Percentiles rank a stretch among this genome's conserved stretches.
phyloP scores from a whole-genome alignment of 2,797 vertebrate genomes.

The Peromyscus aztecus region DNA sequence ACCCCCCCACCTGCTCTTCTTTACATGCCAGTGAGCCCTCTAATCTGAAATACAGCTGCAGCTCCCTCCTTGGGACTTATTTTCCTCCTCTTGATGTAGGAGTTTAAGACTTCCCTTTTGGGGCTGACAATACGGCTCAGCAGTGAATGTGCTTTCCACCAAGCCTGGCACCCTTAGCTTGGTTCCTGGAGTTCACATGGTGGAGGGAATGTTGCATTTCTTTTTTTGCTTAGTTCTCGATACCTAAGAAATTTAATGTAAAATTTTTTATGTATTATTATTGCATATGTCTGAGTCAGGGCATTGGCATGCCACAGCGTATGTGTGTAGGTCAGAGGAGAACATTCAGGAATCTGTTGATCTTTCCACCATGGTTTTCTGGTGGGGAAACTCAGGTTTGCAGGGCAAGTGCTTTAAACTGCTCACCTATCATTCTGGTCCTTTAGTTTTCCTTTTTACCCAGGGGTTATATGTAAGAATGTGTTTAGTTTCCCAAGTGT shows the following conservation, averaged over 20 bases:
- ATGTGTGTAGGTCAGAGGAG: background rate
- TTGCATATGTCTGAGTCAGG: background rate
- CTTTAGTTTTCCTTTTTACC: background rate
- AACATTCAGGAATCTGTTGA: background rate
- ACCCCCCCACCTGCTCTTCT: background rate
- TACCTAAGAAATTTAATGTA: background rate
- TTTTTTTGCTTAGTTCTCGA: background rate
- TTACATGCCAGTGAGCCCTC: background rate
- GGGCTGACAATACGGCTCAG: background rate
- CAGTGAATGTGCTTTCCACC: background rate
- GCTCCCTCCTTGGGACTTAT: background rate
- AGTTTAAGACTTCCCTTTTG: background rate
- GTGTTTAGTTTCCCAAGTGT: background rate
- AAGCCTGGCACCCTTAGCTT: background rate
- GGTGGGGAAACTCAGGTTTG: background rate
- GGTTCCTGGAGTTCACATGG: background rate
- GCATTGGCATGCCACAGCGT: background rate
- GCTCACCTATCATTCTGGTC: background rate
- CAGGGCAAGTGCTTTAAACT: background rate
- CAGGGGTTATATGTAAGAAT: background rate
- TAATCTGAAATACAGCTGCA: background rate
- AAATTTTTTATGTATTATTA: background rate
- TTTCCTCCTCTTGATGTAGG: background rate
- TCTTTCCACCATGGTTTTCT: background rate
- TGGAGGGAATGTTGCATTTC: background rate